Evolutionary conservation across 2,888 invertebrate species (phyloP), one percentile per base, ranked within the genome.

Genomic region (Hypomecis atomaria): DNA sequence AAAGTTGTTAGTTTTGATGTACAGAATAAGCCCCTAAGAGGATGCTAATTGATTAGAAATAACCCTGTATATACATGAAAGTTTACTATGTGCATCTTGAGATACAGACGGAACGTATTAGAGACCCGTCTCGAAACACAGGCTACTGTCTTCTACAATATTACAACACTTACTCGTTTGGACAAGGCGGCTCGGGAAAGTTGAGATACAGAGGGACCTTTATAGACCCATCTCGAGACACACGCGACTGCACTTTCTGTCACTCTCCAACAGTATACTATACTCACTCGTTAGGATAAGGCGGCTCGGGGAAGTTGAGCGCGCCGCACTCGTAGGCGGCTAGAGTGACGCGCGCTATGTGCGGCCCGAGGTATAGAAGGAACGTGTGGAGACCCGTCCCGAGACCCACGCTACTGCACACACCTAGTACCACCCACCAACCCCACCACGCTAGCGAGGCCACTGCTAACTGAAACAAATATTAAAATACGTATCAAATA

Each of bases 361-460:
- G 99, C 38, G 99, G 99, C n/a, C 99, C 99, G 82, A 99, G 93
- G 90, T 99, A 99, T 67, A 99, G 94, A 57, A 99, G 94, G 94
- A 99, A 99, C 66, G 99, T 99, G 89, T 99, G 99, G 59, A 99
- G 94, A 0, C 99, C 99, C 0, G 99, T 99, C 45, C 99, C 99
- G 58, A 99, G 94, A 0, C 99, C 99, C 61, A 99, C 98, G 0
- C 99, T 99, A 45, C 99, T 99, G 73, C 99, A 94, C 44, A 99
- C 96, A 11, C 99, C 99, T 53, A 99, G 94, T 9, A 97, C 96
- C 68, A 98, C 94, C 99, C 99, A 99, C 93, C 98, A 98, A 10
- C 95, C 92, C 94, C 96, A 97, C 97, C 97, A 97, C 55, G 95
- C 89, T 5, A 93, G 70, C 45, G 88, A 89, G 10, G 85, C 55